A percentile compares a stretch with the other conserved stretches of the same genome.
Evolutionary conservation across 2,888 invertebrate species (phyloP).

Genomic region (Epistrophe grossulariae): DNA sequence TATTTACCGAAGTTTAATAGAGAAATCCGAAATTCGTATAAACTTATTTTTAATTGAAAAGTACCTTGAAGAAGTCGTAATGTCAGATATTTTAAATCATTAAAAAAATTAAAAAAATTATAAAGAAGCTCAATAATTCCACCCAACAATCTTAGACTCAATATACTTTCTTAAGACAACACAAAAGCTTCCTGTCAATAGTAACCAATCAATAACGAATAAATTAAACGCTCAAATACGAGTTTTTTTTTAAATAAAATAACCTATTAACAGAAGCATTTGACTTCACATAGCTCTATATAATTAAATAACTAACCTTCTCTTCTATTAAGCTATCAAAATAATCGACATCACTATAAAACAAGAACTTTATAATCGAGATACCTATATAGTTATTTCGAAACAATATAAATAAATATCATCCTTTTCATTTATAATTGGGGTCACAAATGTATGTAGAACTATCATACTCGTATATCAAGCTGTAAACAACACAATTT

Average conservation of each 20-base stretch:
- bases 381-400: neutral
- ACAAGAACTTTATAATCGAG: neutral
- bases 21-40: too few species aligned
- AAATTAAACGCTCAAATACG: neutral
- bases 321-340: neutral
- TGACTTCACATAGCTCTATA: neutral
- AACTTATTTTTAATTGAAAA: too few species aligned
- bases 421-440: conserved; percentile 17
- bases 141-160: neutral
- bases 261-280: neutral
- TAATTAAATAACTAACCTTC: conserved; percentile 20
- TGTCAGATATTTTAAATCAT: too few species aligned
- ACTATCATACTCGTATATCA: neutral
- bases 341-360: neutral
- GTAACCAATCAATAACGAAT: neutral
- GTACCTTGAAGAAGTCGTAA: too few species aligned
- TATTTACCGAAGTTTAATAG: too few species aligned
- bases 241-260: conserved; percentile 3
- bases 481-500: conserved; percentile 29
- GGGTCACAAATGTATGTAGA: conserved; percentile 14
- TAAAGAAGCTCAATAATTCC: neutral
- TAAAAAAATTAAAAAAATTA: neutral
- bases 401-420: conserved; percentile 31
- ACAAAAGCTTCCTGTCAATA: neutral
- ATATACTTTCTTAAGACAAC: neutral